phyloP scores from a whole-genome alignment of 2,113 vertebrate genomes.

The Sphyrna mokarran region DNA sequence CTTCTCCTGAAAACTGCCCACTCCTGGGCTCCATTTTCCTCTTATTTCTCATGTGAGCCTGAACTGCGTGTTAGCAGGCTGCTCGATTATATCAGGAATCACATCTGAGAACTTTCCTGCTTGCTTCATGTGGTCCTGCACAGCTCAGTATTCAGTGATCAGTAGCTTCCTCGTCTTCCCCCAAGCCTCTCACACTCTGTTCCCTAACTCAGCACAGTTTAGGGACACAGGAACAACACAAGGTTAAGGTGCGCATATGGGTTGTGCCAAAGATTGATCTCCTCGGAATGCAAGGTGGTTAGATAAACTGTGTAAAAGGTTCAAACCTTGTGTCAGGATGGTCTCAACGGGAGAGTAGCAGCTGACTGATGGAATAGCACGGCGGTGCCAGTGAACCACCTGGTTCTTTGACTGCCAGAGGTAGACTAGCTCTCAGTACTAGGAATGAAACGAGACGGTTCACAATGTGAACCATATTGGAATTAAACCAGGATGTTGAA shows the following conservation, averaged over 20 bases:
- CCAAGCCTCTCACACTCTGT: neutral
- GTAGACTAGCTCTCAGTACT: neutral
- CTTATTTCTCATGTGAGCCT: neutral
- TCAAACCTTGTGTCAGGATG: neutral
- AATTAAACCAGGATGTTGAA: neutral
- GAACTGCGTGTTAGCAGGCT: neutral
- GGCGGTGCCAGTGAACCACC: neutral
- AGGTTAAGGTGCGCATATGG: neutral
- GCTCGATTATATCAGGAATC: neutral
- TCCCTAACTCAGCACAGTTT: neutral
- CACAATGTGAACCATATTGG: neutral
- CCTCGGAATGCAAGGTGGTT: neutral
- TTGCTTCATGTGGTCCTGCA: neutral
- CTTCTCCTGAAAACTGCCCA: neutral
- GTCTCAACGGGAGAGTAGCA: neutral
- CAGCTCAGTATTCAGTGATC: neutral
- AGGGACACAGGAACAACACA: too few relatives aligned
- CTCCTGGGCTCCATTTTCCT: neutral
- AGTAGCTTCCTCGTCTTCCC: neutral
- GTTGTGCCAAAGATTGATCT: neutral
- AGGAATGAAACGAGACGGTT: neutral
- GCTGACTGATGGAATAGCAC: neutral
- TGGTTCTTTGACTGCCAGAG: neutral
- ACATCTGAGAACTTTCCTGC: neutral
- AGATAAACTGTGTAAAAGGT: neutral